Evolutionary conservation across 2,113 vertebrate species (phyloP).

Genomic region (Chroicocephalus ridibundus): DNA sequence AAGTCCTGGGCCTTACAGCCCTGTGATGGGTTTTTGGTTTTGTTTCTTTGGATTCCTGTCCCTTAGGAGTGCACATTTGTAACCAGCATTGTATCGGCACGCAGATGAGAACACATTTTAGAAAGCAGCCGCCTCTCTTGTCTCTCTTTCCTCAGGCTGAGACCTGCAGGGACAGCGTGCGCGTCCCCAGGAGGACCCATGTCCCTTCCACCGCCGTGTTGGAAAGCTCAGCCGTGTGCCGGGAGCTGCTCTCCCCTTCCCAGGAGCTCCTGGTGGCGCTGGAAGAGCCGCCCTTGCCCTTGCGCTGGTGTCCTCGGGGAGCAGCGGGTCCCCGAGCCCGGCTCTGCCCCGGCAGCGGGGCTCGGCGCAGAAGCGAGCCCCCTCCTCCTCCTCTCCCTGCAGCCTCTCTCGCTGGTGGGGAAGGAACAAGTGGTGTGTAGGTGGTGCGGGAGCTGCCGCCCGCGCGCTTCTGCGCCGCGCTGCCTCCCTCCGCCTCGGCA

Average conservation of each 20-base stretch:
- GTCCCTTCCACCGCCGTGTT: neutral
- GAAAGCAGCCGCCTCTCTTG: neutral
- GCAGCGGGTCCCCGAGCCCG: neutral
- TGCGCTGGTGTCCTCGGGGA: rapidly evolving
- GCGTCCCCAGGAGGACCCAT: rapidly evolving
- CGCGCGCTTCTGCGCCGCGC: rapidly evolving
- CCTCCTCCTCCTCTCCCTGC: neutral
- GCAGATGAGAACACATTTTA: neutral
- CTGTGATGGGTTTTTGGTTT: conserved; percentile 64
- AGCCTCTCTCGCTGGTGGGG: neutral
- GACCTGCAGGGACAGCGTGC: neutral
- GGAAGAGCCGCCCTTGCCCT: neutral
- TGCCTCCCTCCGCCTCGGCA: neutral
- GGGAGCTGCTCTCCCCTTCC: neutral
- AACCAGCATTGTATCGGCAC: conserved; percentile 38
- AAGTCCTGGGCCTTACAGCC: conserved; percentile 70
- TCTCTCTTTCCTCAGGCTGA: neutral
- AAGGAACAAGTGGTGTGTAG: neutral
- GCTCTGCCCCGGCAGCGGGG: rapidly evolving
- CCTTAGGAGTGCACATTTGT: conserved; percentile 56
- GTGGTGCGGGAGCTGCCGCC: neutral
- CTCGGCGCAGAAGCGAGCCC: neutral
- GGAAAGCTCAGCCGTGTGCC: rapidly evolving
- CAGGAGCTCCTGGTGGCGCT: neutral
- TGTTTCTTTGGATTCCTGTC: conserved; percentile 51